Conservation (phyloP, 2,113 vertebrate species). For the Etheostoma cragini region DNA sequence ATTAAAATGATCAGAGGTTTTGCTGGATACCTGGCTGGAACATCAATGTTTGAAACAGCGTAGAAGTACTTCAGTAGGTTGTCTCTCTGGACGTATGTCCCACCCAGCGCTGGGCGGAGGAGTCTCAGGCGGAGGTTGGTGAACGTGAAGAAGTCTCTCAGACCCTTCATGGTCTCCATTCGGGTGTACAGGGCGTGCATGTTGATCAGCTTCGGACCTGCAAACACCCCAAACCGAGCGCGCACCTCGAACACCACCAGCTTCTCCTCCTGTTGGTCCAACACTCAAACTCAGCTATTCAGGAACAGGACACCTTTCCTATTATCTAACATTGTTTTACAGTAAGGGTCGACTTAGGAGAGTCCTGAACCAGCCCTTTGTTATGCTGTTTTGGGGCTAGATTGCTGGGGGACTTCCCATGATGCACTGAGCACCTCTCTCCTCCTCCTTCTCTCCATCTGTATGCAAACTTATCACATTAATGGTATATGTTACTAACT, state of each 20-base stretch:
- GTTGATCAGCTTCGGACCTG: slow-evolving; percentile 93
- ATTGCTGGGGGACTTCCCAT: too few species aligned
- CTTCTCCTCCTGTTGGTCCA: slow-evolving; percentile 87
- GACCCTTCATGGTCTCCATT: slow-evolving; percentile 94
- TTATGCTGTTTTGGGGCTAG: too few species aligned
- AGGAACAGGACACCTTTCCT: not conserved
- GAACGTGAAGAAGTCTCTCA: slow-evolving; percentile 98
- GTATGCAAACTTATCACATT: too few species aligned
- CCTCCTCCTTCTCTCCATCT: too few species aligned
- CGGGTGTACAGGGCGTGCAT: slow-evolving; percentile 95
- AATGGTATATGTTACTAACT: too few species aligned
- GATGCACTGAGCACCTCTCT: too few species aligned
- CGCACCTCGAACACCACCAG: slow-evolving; percentile 96
- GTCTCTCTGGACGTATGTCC: slow-evolving; percentile 93
- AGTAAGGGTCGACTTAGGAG: too few species aligned
- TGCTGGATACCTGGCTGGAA: slow-evolving; percentile 89
- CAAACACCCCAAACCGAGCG: slow-evolving; percentile 94
- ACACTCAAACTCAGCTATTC: not conserved
- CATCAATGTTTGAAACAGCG: slow-evolving; percentile 95
- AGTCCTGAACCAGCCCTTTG: too few species aligned
- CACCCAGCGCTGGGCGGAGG: slow-evolving; percentile 92
- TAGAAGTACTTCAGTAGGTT: slow-evolving; percentile 97
- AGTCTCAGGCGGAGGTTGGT: slow-evolving; percentile 95
- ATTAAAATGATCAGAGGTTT: too few species aligned
- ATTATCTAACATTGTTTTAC: not conserved